A percentile compares a stretch with the other conserved stretches of the same genome.
Evolutionary conservation across 1,140 invertebrate genomes (phyloP).

Genomic region (Parasteatoda tepidariorum): DNA sequence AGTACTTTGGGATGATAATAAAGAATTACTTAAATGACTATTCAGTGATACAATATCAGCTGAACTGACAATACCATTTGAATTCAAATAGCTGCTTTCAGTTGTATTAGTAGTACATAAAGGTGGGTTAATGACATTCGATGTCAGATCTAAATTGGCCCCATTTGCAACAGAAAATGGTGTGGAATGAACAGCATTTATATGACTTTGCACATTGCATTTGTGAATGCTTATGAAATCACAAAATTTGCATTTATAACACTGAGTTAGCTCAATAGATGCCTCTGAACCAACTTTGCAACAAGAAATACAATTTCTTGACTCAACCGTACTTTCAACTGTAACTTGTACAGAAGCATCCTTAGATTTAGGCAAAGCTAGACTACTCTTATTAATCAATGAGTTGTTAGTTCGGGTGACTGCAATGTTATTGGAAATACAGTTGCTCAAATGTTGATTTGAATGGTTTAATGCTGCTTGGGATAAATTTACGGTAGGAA

Average conservation of each 20-base stretch:
- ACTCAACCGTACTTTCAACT: background rate
- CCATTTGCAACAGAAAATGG: background rate
- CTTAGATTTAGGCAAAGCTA: slow-evolving; percentile 4
- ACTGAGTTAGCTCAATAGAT: slow-evolving; percentile 47
- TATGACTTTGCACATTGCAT: slow-evolving; percentile 47
- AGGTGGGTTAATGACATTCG: background rate
- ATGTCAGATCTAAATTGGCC: background rate
- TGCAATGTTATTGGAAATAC: background rate
- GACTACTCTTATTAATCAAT: slow-evolving; percentile 3
- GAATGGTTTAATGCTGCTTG: slow-evolving; percentile 5
- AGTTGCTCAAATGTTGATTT: background rate
- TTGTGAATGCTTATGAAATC: slow-evolving; percentile 54
- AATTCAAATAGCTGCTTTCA: background rate
- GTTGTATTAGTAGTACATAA: background rate
- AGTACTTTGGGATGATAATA: background rate
- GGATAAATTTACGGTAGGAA: slow-evolving; percentile 18
- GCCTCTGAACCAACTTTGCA: background rate
- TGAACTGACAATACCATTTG: slow-evolving; percentile 3
- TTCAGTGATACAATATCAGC: background rate
- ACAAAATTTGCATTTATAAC: slow-evolving; percentile 62
- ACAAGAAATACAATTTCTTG: slow-evolving; percentile 37
- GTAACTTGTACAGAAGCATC: slow-evolving; percentile 41
- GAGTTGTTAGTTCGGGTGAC: background rate
- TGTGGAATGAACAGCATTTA: slow-evolving; percentile 53
- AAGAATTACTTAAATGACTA: background rate